These are phyloP conservation scores for Nycticryphes semicollaris DNA, from an alignment of 2,113 vertebrate species.

Conservation along the genomic window DNA sequence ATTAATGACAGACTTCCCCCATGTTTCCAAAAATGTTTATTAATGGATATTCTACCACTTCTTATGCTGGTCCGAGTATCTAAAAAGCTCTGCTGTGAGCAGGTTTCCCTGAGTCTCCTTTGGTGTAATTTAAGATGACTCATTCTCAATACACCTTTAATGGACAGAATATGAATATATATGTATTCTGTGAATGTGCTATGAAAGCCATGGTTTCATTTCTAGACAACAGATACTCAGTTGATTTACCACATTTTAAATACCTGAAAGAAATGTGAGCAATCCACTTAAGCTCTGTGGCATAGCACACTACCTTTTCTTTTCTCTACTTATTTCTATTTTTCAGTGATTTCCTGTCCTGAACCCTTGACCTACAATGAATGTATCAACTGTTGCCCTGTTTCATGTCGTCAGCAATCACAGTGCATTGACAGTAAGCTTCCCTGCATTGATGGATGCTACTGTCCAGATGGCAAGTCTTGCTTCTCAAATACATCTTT, in stretches of 20 bases:
- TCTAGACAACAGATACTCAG: not conserved
- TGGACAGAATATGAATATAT: not conserved
- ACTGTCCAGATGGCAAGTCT: slow-evolving; percentile 86
- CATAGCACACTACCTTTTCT: not conserved
- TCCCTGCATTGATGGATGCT: slow-evolving; percentile 93
- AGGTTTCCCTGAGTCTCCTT: not conserved
- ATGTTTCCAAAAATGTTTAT: not conserved
- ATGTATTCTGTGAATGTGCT: not conserved
- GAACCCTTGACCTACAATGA: slow-evolving; percentile 83
- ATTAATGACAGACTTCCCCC: not conserved
- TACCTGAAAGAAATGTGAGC: not conserved
- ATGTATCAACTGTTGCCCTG: slow-evolving; percentile 91
- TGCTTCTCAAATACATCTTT: not conserved
- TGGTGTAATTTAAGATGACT: not conserved
- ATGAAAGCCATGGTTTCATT: not conserved
- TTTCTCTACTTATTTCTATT: not conserved
- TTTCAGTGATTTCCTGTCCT: slow-evolving; percentile 79
- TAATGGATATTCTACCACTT: not conserved
- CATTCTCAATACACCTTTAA: not conserved
- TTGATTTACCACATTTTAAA: not conserved
- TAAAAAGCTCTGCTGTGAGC: not conserved
- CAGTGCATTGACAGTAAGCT: slow-evolving; percentile 91
- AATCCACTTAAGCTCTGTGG: not conserved
- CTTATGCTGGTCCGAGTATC: not conserved
- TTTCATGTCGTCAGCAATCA: slow-evolving; percentile 80